Conservation (phyloP, 1,140 invertebrate genomes). For the Stegodyphus mimosarum region DNA sequence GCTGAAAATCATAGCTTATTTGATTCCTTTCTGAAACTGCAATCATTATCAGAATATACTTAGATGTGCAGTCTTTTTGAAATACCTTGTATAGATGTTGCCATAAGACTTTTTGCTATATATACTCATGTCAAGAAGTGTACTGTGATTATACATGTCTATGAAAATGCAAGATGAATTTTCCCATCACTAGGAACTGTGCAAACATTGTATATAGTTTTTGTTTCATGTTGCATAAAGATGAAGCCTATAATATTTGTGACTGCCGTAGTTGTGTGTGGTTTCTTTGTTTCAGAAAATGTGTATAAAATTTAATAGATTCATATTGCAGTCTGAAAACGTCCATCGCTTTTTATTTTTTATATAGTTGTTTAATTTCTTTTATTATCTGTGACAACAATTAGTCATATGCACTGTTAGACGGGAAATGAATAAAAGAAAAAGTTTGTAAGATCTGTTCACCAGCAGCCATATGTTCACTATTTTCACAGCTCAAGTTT, state of each 20-base stretch:
- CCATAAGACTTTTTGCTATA: no score
- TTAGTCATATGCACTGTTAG: no score
- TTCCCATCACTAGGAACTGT: not conserved
- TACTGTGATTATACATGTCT: not conserved
- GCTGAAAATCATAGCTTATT: no score
- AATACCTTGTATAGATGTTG: no score
- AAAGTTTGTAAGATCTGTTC: not conserved
- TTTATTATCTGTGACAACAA: no score
- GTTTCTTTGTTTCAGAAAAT: not conserved
- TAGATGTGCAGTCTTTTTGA: no score
- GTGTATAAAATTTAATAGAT: not conserved
- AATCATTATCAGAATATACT: no score
- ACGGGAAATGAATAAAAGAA: no score
- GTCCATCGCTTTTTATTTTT: constrained; percentile 10
- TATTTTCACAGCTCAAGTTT: not conserved
- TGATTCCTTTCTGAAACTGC: no score
- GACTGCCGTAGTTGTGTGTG: not conserved
- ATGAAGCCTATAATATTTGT: constrained; percentile 1
- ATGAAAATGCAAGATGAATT: not conserved
- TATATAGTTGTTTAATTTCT: no score
- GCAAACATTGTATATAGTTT: constrained; percentile 41
- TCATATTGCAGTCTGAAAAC: constrained; percentile 19
- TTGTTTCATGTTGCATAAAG: constrained; percentile 16
- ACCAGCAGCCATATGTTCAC: not conserved
- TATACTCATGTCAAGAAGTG: no score